A percentile compares a stretch with the other conserved stretches of the same genome.
Conservation (phyloP, 2,888 invertebrate species). For the Cataglyphis albicans region DNA sequence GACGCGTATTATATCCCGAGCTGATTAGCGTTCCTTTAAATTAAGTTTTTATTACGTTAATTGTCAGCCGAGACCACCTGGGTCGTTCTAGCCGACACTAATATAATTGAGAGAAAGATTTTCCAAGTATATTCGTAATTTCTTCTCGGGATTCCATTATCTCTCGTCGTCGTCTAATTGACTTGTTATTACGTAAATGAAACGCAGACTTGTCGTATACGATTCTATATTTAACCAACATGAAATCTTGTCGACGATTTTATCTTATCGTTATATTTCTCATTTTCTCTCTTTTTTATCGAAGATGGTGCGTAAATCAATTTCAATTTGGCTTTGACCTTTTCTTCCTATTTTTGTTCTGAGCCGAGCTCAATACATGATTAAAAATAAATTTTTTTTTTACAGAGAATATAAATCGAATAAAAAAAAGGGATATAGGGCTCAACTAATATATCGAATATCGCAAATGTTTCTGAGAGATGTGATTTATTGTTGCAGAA, state of each 20-base stretch:
- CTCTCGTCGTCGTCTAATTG: constrained; percentile 55
- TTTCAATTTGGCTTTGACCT: neutral
- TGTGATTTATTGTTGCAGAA: constrained; percentile 9
- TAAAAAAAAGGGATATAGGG: neutral
- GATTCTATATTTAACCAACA: constrained; percentile 36
- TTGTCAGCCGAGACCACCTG: constrained; percentile 20
- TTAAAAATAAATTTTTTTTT: constrained; percentile 45
- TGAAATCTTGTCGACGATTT: constrained; percentile 16
- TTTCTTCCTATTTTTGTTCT: constrained; percentile 20
- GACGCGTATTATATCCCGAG: neutral
- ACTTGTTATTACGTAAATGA: constrained; percentile 64
- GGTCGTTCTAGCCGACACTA: neutral
- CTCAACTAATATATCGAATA: neutral
- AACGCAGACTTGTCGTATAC: constrained; percentile 6
- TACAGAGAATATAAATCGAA: constrained; percentile 25
- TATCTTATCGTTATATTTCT: constrained; percentile 29
- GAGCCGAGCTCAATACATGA: constrained; percentile 6
- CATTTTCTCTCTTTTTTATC: neutral
- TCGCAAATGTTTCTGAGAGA: constrained; percentile 1
- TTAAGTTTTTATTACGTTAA: constrained; percentile 63
- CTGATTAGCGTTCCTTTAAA: constrained; percentile 43
- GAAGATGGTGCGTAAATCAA: neutral
- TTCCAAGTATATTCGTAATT: constrained; percentile 40
- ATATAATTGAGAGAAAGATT: constrained; percentile 31
- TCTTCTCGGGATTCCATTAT: constrained; percentile 17